phyloP scores from a whole-genome alignment of 2,888 invertebrate genomes.

The Rhyacophila evoluta region DNA sequence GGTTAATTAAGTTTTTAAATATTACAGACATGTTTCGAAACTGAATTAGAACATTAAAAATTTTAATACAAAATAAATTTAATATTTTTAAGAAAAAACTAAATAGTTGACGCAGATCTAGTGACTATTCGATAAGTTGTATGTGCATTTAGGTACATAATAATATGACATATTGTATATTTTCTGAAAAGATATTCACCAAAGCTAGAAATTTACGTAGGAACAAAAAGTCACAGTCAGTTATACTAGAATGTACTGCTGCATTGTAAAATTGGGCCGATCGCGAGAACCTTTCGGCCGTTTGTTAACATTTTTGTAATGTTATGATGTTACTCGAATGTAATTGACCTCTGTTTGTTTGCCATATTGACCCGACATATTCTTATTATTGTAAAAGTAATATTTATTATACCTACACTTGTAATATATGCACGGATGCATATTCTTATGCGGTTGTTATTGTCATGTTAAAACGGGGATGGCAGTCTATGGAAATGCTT shows the following conservation, averaged over 20 bases:
- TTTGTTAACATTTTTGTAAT: constrained; percentile 34
- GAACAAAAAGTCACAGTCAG: constrained; percentile 30
- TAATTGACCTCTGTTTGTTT: constrained; percentile 11
- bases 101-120: constrained; percentile 50
- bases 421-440: constrained; percentile 45
- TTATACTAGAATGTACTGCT: not conserved
- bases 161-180: constrained; percentile 54
- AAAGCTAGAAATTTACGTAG: constrained; percentile 52
- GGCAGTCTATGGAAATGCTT: not conserved
- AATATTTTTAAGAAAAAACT: not conserved
- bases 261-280: not conserved
- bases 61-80: constrained; percentile 21
- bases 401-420: constrained; percentile 36
- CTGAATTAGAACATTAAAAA: not conserved
- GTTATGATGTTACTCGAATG: constrained; percentile 26
- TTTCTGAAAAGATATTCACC: constrained; percentile 54
- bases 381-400: constrained; percentile 25
- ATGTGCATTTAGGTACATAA: constrained; percentile 52
- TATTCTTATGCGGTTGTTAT: constrained; percentile 32
- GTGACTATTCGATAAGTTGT: constrained; percentile 43
- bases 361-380: constrained; percentile 8
- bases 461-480: constrained; percentile 17
- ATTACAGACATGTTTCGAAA: constrained; percentile 1
- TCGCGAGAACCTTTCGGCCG: constrained; percentile 7
- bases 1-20: constrained; percentile 30